phyloP scores from a whole-genome alignment of 1,140 invertebrate genomes.

The Anoplolepis gracilipes region DNA sequence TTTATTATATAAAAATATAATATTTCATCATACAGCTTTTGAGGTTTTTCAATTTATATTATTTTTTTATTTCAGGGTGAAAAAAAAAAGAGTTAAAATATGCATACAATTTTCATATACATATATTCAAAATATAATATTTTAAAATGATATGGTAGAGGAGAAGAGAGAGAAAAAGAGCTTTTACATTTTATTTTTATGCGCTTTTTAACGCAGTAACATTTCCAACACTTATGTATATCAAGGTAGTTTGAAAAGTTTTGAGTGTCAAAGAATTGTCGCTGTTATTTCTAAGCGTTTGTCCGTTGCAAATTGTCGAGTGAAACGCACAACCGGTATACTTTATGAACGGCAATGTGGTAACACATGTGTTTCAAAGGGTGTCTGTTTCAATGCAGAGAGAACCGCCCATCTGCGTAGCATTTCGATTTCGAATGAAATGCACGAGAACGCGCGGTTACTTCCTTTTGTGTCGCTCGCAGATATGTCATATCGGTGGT shows the following conservation, averaged over 20 bases:
- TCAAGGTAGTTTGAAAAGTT: conserved; percentile 4
- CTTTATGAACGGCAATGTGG: conserved; percentile 24
- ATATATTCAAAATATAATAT: not conserved
- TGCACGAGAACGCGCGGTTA: not conserved
- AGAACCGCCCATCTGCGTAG: conserved; percentile 6
- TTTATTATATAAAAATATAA: not conserved
- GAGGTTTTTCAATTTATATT: not conserved
- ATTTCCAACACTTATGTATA: conserved; percentile 2
- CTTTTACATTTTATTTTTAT: not conserved
- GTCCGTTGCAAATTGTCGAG: conserved; percentile 28
- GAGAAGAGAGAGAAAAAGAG: too few relatives aligned
- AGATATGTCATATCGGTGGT: conserved; percentile 17
- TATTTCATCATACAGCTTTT: not conserved
- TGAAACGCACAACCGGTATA: conserved; percentile 20
- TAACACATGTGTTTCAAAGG: conserved; percentile 48
- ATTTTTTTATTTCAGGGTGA: not conserved
- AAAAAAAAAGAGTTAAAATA: too few relatives aligned
- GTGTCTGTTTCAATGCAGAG: conserved; percentile 33
- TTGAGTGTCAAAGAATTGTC: conserved; percentile 27
- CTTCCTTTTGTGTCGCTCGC: conserved; percentile 45
- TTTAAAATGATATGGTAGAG: not conserved
- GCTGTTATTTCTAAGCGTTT: conserved; percentile 29
- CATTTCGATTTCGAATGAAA: conserved; percentile 45
- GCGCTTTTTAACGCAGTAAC: not conserved
- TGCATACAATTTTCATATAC: too few relatives aligned